Evolutionary conservation across 2,888 invertebrate genomes (phyloP), one percentile per base, ranked within the genome.

Genomic region (Meteorus colon): DNA sequence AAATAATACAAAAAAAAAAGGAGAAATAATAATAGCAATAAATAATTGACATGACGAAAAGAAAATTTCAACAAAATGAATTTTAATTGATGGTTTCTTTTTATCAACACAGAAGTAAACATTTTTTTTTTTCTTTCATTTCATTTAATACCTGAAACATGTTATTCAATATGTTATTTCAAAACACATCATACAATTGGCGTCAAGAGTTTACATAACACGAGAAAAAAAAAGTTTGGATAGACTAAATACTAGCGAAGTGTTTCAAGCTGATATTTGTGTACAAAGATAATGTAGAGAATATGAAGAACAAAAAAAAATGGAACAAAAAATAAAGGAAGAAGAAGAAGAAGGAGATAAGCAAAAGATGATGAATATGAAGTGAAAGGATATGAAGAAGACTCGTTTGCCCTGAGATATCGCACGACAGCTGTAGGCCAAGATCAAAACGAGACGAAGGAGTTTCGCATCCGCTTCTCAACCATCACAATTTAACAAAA

Each of bases 381-480:
- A 37, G 31, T 62, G 60, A 37, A 62, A 59, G 29, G 27, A 41
- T 31, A 37, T 41, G 37, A 62, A 59, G 41, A 71, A 71, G 37
- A 71, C 60, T 71, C 41, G 60, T 71, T 71, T 62, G 24, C 71
- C 45, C 62, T 71, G 71, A 62, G 27, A 29, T 63, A 16, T 65
- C 45, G 60, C 60, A 45, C 62, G 62, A 62, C 71, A 71, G 71
- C 71, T 71, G 71, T 71, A 71, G 71, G 71, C 71, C 71, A 71
- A 71, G 62, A 71, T 71, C 71, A 71, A 62, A 69, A 65, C 41
- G 41, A 65, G 24, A 41, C 45, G 37, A 24, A 37, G 31, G n/a
- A 27, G 37, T 71, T 14, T 55, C 37, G 45, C 19, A 68, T 19
- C 55, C 31, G 31, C 31, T 2, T 34, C 16, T 19, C 37, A 65